phyloP scores from a whole-genome alignment of 2,113 vertebrate genomes.

The Nyctibius bracteatus region DNA sequence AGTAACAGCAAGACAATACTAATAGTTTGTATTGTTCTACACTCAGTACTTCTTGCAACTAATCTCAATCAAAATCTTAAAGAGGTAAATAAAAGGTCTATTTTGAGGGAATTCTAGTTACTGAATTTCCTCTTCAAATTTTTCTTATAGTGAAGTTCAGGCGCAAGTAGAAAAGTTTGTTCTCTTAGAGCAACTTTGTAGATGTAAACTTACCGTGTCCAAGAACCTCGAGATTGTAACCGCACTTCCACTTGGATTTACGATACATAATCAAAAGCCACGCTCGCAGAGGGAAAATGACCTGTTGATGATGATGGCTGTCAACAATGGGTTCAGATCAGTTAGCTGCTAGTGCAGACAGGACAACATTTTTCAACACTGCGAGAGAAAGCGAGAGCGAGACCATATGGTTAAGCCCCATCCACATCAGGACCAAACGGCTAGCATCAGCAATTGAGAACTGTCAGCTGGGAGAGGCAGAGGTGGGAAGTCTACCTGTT shows the following conservation, averaged over 20 bases:
- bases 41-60: not conserved
- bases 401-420: constrained; percentile 46
- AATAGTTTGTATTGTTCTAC: not conserved
- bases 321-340: constrained; percentile 39
- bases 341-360: constrained; percentile 47
- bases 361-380: constrained; percentile 55
- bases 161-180: not conserved
- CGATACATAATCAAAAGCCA: constrained; percentile 36
- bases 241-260: constrained; percentile 50
- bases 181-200: not conserved
- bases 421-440: not conserved
- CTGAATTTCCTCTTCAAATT: not conserved
- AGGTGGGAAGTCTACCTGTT: not conserved
- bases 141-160: not conserved
- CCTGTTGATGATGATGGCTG: constrained; percentile 36
- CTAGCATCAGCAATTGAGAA: not conserved
- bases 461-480: not conserved
- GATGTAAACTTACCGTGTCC: constrained; percentile 10
- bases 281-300: not conserved
- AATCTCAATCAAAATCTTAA: not conserved
- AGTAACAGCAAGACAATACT: not conserved
- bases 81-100: not conserved
- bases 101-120: not conserved
- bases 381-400: constrained; percentile 48
- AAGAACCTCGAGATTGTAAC: constrained; percentile 19